phyloP scores from a whole-genome alignment of 2,113 vertebrate genomes.

The Axis porcinus region DNA sequence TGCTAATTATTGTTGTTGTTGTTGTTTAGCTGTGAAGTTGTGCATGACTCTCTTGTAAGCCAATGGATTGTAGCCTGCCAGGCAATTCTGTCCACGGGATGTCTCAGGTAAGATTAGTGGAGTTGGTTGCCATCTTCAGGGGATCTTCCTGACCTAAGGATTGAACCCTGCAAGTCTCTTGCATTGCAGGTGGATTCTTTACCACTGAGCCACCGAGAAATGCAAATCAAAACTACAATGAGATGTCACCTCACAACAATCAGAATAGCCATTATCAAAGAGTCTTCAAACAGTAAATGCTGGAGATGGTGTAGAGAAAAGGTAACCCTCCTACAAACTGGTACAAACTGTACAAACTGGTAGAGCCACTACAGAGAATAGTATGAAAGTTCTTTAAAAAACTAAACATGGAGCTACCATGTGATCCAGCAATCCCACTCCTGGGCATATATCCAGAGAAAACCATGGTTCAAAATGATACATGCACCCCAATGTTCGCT shows the following conservation, averaged over 20 bases:
- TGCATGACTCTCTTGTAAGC: background rate
- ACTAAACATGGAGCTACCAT: background rate
- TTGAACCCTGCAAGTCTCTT: background rate
- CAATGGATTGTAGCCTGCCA: background rate
- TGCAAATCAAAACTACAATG: background rate
- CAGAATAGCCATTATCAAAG: background rate
- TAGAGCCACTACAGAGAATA: background rate
- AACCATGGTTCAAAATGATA: background rate
- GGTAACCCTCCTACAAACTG: background rate
- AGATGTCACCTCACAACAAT: background rate
- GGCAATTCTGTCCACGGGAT: background rate
- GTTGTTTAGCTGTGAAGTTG: background rate
- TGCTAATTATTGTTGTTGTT: background rate
- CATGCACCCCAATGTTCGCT: background rate
- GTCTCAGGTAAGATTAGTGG: background rate
- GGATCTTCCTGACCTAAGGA: background rate
- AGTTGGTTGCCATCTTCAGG: background rate
- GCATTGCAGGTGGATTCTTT: background rate
- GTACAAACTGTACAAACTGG: background rate
- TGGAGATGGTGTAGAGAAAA: background rate
- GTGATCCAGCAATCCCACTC: background rate
- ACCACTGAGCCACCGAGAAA: background rate
- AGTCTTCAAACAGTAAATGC: background rate
- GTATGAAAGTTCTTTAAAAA: background rate
- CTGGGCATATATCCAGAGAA: background rate